Base-by-base conservation (phyloP, 2,888 invertebrate species). In the Diaphora mendica region DNA sequence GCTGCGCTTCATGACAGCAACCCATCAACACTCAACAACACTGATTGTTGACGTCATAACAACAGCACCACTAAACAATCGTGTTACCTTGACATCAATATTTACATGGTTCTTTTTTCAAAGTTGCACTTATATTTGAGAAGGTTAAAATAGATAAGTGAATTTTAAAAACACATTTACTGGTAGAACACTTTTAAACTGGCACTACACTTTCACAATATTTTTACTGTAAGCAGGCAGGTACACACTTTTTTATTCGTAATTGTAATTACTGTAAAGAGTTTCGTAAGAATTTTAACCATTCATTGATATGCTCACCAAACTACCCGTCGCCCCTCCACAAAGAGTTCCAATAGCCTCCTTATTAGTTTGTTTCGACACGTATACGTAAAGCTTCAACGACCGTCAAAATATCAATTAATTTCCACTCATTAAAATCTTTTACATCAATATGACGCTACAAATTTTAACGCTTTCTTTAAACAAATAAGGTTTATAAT, bases 371-470 rank as follows among this genome's bases (percentile, higher is more conserved):
- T 88, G 87, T 90, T 86, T 83, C 86, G 86, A 87, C 86, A 77
- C 72, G 73, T 77, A 80, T 78, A 79, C 72, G 79, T 82, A 79
- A 84, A 82, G 84, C 79, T 82, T 77, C 82, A 84, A 83, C 83
- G 80, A 79, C 83, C 86, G 86, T 90, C 92, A 92, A 90, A 91
- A 92, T 91, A 91, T 89, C 92, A 92, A 93, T 94, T 93, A 91
- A 90, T 91, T 87, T 87, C 77, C 79, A 87, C 87, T 90, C 90
- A 90, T 92, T 92, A 92, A 89, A 91, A 89, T 86, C 85, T 89
- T 84, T 87, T 82, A 87, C 70, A 77, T 51, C 17, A 66, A 72
- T 9, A 66, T 62, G 66, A 55, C 64, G 42, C 39, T 4, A 67
- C 33, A 59, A 77, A 76, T 78, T 77, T 77, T 70, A 76, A 76